phyloP scores from a whole-genome alignment of 2,797 vertebrate species.

The Gymnoscopelus braueri region DNA sequence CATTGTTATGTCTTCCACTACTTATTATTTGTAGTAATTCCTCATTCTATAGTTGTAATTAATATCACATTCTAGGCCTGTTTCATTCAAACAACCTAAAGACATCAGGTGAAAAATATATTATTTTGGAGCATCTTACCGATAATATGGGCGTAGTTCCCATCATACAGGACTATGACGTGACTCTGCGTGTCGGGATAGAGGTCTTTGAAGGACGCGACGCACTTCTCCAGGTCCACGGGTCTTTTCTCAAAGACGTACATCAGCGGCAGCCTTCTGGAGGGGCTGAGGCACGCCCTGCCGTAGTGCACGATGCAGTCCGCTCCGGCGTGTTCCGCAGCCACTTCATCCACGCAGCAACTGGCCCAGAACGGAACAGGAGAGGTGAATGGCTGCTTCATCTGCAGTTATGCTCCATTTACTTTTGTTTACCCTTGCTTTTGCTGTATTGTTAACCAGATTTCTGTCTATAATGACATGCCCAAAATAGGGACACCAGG shows the following conservation, averaged over 20 bases:
- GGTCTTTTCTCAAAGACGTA: slow-evolving; percentile 78
- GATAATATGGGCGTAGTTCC: slow-evolving; percentile 82
- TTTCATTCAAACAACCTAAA: background rate
- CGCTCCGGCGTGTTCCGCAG: slow-evolving; percentile 88
- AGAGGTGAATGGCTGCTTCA: no score
- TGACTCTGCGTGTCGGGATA: slow-evolving; percentile 77
- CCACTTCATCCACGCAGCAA: slow-evolving; percentile 96
- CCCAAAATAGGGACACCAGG: no score
- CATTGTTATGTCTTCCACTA: no score
- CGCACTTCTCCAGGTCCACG: slow-evolving; percentile 80
- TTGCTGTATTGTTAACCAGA: no score
- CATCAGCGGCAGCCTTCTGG: slow-evolving; percentile 83
- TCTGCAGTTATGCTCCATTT: no score
- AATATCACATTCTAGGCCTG: no score
- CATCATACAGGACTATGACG: slow-evolving; percentile 87
- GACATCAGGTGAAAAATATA: background rate
- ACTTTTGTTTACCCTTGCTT: no score
- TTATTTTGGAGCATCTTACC: slow-evolving; percentile 53
- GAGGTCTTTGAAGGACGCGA: slow-evolving; percentile 80
- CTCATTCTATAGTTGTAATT: no score
- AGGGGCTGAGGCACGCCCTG: slow-evolving; percentile 91
- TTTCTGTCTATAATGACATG: no score
- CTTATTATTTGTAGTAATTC: no score
- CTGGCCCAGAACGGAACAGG: slow-evolving; percentile 68
- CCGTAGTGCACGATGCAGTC: slow-evolving; percentile 92